These are phyloP conservation scores for Apis florea DNA, from an alignment of 1,140 invertebrate genomes.

Conservation along the genomic window DNA sequence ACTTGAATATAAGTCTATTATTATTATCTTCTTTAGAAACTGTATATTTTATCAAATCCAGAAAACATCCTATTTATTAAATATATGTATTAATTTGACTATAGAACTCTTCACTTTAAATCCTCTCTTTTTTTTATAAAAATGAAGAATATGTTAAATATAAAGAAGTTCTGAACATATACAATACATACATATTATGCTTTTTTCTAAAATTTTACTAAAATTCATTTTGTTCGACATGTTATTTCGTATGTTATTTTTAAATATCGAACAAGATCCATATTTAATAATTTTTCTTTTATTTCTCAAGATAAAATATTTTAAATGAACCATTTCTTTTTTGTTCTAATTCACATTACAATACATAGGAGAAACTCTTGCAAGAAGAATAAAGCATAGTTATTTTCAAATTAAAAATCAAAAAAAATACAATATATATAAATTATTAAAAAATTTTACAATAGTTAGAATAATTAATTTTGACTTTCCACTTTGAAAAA, in stretches of 20 bases:
- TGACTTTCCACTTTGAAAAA: not conserved
- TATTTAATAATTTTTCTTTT: not conserved
- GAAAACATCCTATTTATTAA: conserved; percentile 44
- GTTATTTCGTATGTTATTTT: not conserved
- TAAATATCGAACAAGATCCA: conserved; percentile 6
- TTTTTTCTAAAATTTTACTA: conserved; percentile 5
- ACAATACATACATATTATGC: conserved; percentile 31
- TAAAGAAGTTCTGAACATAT: conserved; percentile 28
- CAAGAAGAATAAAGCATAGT: not conserved
- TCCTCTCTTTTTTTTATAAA: conserved; percentile 23
- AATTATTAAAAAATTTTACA: not conserved
- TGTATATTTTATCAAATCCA: not conserved
- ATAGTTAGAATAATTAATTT: too few species aligned
- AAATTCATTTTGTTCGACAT: not conserved
- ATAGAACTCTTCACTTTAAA: conserved; percentile 1
- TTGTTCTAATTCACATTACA: not conserved
- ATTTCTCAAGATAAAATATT: not conserved
- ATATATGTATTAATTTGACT: conserved; percentile 1
- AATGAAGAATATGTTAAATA: conserved; percentile 38
- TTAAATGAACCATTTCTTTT: not conserved
- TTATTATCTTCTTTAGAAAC: not conserved
- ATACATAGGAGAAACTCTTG: conserved; percentile 1
- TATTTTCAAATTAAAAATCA: not conserved
- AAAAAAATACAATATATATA: not conserved
- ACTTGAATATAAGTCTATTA: too few species aligned